Evolutionary conservation across 2,113 vertebrate genomes (phyloP), one percentile per base, ranked within the genome.

Genomic region (Brevimyrus niger): DNA sequence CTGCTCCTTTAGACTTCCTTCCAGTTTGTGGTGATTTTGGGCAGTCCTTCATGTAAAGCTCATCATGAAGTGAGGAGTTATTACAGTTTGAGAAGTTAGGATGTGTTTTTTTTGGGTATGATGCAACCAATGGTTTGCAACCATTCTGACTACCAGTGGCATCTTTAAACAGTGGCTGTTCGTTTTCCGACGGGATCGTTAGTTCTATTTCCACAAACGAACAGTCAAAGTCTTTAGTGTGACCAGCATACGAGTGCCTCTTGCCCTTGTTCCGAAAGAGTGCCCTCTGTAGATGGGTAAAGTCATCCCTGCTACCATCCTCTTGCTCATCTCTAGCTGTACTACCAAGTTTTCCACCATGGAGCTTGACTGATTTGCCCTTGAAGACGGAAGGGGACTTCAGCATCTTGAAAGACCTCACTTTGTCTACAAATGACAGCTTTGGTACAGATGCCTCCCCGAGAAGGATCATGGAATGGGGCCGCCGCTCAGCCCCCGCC

Each of bases 391-490:
- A 94, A 0, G 96, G 96, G 27, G 96, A 94, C 90, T 96, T 96
- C 6, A 96, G 94, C 91, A 96, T 98, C 91, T 96, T 99, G 69
- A 97, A 96, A 0, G 95, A 96, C 88, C 96, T 97, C 69, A 98
- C 95, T 90, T 94, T 96, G 92, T 99, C 97, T 83, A 96, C 95
- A 90, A 98, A 97, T 0, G 97, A 97, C 89, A 97, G 82, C 90
- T 98, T 98, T 9, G 94, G 95, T 90, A 97, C 96, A 44, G 95
- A 94, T 0, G 93, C 93, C 91, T 95, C 97, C 89, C 96, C 96
- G 0, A 97, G 95, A 89, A 98, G 94, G 89, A 99, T 97, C 97
- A 98, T 97, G 82, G 98, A 99, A 92, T 97, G 96, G 5, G 97
- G 97, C 47, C 97, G 93, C 53, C 95, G 96, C 88, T 96, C 96